These are phyloP conservation scores for Sebastes oblongus DNA, from an alignment of 2,797 vertebrate species.

Conservation along the genomic window DNA sequence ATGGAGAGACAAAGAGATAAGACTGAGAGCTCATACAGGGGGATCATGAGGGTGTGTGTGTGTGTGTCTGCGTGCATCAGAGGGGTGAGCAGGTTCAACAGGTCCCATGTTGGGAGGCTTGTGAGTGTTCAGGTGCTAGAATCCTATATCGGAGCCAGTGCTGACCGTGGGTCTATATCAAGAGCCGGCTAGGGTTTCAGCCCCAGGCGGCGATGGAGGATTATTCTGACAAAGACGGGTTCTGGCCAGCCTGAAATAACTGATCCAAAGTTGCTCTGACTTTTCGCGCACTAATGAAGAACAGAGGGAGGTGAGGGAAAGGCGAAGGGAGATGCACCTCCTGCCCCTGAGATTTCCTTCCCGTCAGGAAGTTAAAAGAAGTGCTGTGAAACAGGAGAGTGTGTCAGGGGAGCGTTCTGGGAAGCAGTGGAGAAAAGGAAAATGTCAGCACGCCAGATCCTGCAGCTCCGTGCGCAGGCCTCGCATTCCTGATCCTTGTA, in stretches of 20 bases:
- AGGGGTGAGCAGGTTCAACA: conserved; percentile 81
- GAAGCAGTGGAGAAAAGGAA: conserved; percentile 57
- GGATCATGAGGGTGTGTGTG: conserved; percentile 21
- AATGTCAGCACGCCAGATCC: conserved; percentile 61
- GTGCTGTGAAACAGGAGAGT: conserved; percentile 62
- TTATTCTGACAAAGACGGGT: conserved; percentile 79
- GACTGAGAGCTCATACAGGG: conserved; percentile 35
- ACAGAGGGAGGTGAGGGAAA: conserved; percentile 46
- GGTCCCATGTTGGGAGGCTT: conserved; percentile 74
- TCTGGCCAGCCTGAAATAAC: conserved; percentile 80
- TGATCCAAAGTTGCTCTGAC: conserved; percentile 68
- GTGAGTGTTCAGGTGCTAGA: conserved; percentile 78
- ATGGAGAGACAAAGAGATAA: conserved; percentile 33
- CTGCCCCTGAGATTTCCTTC: conserved; percentile 56
- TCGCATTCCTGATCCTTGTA: conserved; percentile 43
- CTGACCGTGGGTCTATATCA: conserved; percentile 81
- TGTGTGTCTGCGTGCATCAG: conserved; percentile 50
- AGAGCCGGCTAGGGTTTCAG: conserved; percentile 74
- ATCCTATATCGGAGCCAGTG: conserved; percentile 77
- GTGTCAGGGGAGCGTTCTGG: conserved; percentile 55
- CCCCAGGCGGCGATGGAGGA: conserved; percentile 63
- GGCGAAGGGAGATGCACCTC: conserved; percentile 48
- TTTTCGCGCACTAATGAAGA: conserved; percentile 69
- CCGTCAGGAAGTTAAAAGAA: conserved; percentile 64
- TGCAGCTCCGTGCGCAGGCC: conserved; percentile 28